Conservation (phyloP, 2,888 invertebrate species). For the Unio pictorum region DNA sequence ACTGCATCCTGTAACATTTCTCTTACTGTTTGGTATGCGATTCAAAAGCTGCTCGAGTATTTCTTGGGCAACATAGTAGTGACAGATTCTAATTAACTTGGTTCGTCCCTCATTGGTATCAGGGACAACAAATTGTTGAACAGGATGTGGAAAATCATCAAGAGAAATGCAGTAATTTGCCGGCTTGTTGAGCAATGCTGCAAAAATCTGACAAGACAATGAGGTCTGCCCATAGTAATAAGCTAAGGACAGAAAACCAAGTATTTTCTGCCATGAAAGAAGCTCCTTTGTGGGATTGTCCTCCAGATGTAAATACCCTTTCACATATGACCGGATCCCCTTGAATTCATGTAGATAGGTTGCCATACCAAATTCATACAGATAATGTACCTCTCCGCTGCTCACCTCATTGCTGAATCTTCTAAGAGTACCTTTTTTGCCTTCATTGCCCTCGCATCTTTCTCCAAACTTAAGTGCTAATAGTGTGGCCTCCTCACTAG, state of each 20-base stretch:
- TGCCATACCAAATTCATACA: constrained; percentile 42
- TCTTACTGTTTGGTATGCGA: constrained; percentile 2
- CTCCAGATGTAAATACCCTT: constrained; percentile 29
- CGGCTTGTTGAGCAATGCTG: constrained; percentile 17
- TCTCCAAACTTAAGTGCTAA: constrained; percentile 23
- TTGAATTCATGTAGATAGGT: constrained; percentile 31
- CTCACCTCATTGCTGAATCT: constrained; percentile 14
- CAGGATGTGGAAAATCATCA: constrained; percentile 26
- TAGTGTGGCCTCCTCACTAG: constrained; percentile 20
- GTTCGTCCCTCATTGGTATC: constrained; percentile 20
- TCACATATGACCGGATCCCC: constrained; percentile 35
- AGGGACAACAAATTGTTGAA: constrained; percentile 24
- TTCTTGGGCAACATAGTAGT: constrained; percentile 41
- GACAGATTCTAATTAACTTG: constrained; percentile 30
- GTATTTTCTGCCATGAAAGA: constrained; percentile 22
- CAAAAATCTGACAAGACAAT: constrained; percentile 37
- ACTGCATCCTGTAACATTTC: not conserved
- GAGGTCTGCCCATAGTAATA: constrained; percentile 39
- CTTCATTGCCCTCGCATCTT: constrained; percentile 14
- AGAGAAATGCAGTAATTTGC: constrained; percentile 18
- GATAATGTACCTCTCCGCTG: constrained; percentile 9
- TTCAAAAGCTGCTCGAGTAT: constrained; percentile 32
- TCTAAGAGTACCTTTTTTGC: constrained; percentile 6
- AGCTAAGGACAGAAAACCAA: constrained; percentile 33
- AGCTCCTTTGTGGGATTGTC: constrained; percentile 12